Conservation (phyloP, 1,140 invertebrate genomes). For the Protaetia brevitarsis region DNA sequence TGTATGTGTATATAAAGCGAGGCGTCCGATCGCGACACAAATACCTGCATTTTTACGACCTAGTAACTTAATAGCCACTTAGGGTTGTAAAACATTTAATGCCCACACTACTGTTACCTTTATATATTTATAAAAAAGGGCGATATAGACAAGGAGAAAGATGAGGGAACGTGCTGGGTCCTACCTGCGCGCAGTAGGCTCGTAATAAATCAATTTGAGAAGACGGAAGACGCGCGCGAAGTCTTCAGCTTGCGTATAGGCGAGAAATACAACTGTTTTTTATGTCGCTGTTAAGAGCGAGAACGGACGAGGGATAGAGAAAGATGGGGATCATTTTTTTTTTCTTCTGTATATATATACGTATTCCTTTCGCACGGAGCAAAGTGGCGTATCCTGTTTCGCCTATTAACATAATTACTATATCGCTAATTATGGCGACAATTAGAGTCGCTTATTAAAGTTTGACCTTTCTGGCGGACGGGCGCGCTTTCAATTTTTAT, state of each 20-base stretch:
- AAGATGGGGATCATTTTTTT: too few species aligned
- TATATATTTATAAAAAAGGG: too few species aligned
- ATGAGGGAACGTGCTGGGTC: too few species aligned
- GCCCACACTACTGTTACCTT: conserved; percentile 14
- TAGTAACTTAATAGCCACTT: conserved; percentile 22
- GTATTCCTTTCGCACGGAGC: background rate
- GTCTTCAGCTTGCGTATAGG: background rate
- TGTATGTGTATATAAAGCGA: background rate
- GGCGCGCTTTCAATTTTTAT: conserved; percentile 14
- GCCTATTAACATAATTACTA: conserved; percentile 17
- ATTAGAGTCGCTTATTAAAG: conserved; percentile 12
- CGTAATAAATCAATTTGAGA: conserved; percentile 21
- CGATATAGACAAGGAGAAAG: background rate
- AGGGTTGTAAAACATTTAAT: conserved; percentile 21
- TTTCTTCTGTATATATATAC: background rate
- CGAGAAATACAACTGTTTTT: background rate
- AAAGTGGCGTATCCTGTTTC: conserved; percentile 15
- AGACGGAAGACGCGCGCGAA: conserved; percentile 12
- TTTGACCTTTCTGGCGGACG: conserved; percentile 1
- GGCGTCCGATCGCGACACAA: conserved; percentile 3
- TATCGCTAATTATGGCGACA: conserved; percentile 11
- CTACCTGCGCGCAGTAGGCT: conserved; percentile 10
- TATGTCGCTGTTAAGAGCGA: background rate
- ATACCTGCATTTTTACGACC: conserved; percentile 22
- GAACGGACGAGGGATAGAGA: too few species aligned